Evolutionary conservation across 2,888 invertebrate genomes (phyloP), one percentile per base, ranked within the genome.

Genomic region (Axea sp.): DNA sequence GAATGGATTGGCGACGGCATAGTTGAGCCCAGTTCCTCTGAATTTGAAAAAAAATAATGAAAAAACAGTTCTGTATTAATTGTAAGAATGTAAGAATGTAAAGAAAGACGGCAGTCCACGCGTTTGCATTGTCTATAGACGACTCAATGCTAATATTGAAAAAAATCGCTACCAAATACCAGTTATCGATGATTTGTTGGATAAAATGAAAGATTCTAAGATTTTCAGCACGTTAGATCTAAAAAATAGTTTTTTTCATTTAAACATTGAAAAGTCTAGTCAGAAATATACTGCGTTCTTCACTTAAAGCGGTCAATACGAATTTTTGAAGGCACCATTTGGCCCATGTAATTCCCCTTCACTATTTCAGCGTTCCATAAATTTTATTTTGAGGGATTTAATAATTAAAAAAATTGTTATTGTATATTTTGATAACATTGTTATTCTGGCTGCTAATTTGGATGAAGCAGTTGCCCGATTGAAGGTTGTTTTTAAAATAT

Each of bases 111-210:
- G 51, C n/a, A 15, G 33, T 3, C 17, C 33, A 2, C 47, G 49
- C 1, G 49, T 80, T 3, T 87, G 86, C 64, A 79, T 87, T 0
- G 86, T 88, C 60, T 88, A 83, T 65, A 57, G 87, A 12, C 62
- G 73, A 17, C 19, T 87, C 1, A 88, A 88, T 74, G 59, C 69
- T 17, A 79, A 80, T 62, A 80, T 83, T 0, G 41, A 73, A 2
- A 80, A 77, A 55, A 73, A 76, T 33, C 65, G 60, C 9, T 73
- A 68, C 28, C 74, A 68, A 6, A 35, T 75, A 37, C 73, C 76
- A 0, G 15, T 74, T 9, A 67, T 77, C 3, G 69, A 84, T 3
- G 67, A 67, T n/a, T 43, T 45, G 14, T 43, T 71, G 3, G 45
- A 62, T 28, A 31, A 35, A 30, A 12, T 49, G 12, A 33, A 47